Base-by-base conservation (phyloP, 2,888 invertebrate genomes). In the Eilema depressum region DNA sequence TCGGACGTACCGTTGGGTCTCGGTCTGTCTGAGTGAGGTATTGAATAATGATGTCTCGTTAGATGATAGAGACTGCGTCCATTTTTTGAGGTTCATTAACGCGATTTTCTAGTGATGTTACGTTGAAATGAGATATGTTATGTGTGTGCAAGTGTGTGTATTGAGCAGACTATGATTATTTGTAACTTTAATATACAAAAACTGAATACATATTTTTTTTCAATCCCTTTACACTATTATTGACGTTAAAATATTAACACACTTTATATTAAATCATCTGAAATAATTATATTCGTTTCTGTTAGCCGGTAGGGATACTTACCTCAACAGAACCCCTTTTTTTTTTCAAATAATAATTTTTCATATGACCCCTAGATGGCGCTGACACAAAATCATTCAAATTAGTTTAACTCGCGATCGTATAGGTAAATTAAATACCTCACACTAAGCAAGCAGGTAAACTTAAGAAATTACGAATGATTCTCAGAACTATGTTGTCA, bases 1-100 rank as follows among this genome's bases (percentile, higher is more conserved):
- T 47, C 11, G 33, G 1, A 5, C 12, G 11, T 78, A 74, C 81
- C 26, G 69, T 69, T 25, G 17, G 37, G 11, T 12, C 33, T 25
- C 10, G 37, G 11, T 12, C 33, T 37, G 5, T 41, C 25, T 25
- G 37, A 2, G 17, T 20, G 26, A 26, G 20, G 11, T 41, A 10
- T 20, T 5, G 20, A 47, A 47, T 47, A 10, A 53, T 53, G n/a
- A 53, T 7, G 53, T 53, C 8, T 53, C 0, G 5, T n/a, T n/a
- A 53, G 20, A 10, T 17, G 20, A 17, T 47, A 47, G 17, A 37
- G 12, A 41, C 53, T 53, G 8, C 20, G 20, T 20, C 17, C 5
- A 17, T n/a, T 37, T 53, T 53, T 53, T n/a, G 8, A 53, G n/a
- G n/a, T 53, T 10, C 8, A 2, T 20, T 53, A 53, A 47, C 47